These are phyloP conservation scores for Eulemur mongoz DNA, from an alignment of 2,797 vertebrate genomes.

Conservation along the genomic window DNA sequence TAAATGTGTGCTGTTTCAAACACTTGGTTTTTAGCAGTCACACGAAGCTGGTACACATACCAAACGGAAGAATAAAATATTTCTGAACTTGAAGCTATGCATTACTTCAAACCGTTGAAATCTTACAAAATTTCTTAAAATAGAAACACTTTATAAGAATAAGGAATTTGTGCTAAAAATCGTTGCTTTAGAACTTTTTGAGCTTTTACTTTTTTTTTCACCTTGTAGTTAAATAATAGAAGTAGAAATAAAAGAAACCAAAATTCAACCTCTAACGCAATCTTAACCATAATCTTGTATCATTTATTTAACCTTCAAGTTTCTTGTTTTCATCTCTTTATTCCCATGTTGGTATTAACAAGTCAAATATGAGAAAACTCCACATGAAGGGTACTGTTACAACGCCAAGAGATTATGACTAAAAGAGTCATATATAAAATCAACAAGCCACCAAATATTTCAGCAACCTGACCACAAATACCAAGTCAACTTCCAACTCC, in stretches of 20 bases:
- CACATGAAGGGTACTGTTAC: slow-evolving; percentile 19
- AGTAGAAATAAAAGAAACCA: slow-evolving; percentile 18
- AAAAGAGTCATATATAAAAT: slow-evolving; percentile 47
- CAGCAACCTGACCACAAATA: slow-evolving; percentile 64
- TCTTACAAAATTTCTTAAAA: background rate
- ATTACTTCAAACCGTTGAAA: background rate
- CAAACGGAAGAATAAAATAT: slow-evolving; percentile 15
- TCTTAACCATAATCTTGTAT: slow-evolving; percentile 24
- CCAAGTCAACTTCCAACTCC: background rate
- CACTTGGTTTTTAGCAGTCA: background rate
- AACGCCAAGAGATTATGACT: slow-evolving; percentile 41
- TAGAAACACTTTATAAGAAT: background rate
- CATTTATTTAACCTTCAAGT: slow-evolving; percentile 34
- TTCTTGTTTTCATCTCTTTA: slow-evolving; percentile 52
- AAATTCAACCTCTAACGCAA: slow-evolving; percentile 36
- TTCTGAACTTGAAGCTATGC: background rate
- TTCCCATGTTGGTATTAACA: slow-evolving; percentile 29
- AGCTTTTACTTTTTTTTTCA: background rate
- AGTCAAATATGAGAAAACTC: slow-evolving; percentile 51
- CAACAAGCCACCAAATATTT: slow-evolving; percentile 56
- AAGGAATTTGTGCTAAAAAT: background rate
- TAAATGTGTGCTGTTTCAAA: background rate
- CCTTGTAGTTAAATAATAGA: background rate
- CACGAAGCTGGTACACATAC: background rate
- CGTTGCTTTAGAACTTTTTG: background rate